Base-by-base conservation (phyloP, 1,140 invertebrate species). In the Riptortus pedestris region DNA sequence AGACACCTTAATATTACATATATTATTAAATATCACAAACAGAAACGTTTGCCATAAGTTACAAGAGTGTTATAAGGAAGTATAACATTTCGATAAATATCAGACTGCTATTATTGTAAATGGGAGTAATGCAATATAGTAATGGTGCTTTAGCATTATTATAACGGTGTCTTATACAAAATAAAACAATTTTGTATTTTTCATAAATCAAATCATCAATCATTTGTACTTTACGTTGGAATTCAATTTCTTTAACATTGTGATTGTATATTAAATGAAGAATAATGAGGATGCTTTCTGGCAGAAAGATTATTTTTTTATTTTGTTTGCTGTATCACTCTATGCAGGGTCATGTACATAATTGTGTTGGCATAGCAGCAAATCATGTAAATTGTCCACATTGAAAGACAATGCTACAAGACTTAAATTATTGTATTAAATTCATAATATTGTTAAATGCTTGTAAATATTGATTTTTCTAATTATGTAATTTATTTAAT, bases 401-500 rank as follows among this genome's bases (percentile, higher is more conserved):
- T 26, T 64, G 38, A 64, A 64, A 64, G 62, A 64, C 48, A 66
- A 62, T 66, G 62, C 62, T 45, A 67, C 59, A 29, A 64, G 62
- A 67, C 58, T 67, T 67, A 67, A 61, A 62, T 66, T 38, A 61
- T 61, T 66, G 48, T 62, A 62, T 62, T 67, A 47, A 59, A 67
- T 66, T 64, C 28, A 64, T 26, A 64, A 66, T 27, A 67, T 64
- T 65, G 66, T 67, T 67, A 62, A 67, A 62, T 52, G 66, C 66
- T 67, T 67, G 66, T 67, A 67, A 51, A 67, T 67, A 67, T 65
- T 67, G 57, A 65, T 67, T 67, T 67, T 67, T 65, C 60, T 67
- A 65, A 64, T 67, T 65, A 67, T 65, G 60, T 65, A 60, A 62
- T 65, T 67, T 67, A 67, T 65, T 65, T 65, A 65, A 65, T 65